Conservation (phyloP, 2,797 vertebrate genomes). For the Galago senegalensis region DNA sequence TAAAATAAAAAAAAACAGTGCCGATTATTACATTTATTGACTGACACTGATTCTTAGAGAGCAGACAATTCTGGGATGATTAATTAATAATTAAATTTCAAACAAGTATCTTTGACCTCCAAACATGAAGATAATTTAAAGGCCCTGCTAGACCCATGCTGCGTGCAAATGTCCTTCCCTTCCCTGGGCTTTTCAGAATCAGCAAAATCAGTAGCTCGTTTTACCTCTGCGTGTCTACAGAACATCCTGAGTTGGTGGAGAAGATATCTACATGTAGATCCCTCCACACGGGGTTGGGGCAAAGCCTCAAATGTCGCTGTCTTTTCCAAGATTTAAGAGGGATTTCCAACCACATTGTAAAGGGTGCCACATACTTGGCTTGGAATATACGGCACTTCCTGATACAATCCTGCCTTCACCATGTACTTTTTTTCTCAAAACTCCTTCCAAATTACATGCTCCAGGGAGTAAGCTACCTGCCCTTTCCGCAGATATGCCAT, state of each 20-base stretch:
- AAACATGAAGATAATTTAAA: slow-evolving; percentile 60
- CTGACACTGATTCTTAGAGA: slow-evolving; percentile 47
- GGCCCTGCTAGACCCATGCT: not conserved
- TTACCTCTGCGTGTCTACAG: not conserved
- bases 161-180: not conserved
- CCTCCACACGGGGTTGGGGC: not conserved
- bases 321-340: not conserved
- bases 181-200: not conserved
- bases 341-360: not conserved
- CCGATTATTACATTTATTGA: slow-evolving; percentile 64
- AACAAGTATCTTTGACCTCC: slow-evolving; percentile 55
- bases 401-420: not conserved
- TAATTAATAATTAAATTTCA: slow-evolving; percentile 76
- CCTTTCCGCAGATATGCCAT: not conserved
- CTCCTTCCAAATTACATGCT: not conserved
- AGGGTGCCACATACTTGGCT: not conserved
- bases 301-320: not conserved
- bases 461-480: not conserved
- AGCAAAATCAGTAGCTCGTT: not conserved
- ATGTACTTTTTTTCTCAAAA: not conserved
- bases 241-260: not conserved
- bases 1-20: slow-evolving; percentile 51
- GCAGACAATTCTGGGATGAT: slow-evolving; percentile 62
- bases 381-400: not conserved
- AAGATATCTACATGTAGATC: not conserved